Evolutionary conservation across 2,888 invertebrate species (phyloP).

Genomic region (Minunthozetes semirufus): DNA sequence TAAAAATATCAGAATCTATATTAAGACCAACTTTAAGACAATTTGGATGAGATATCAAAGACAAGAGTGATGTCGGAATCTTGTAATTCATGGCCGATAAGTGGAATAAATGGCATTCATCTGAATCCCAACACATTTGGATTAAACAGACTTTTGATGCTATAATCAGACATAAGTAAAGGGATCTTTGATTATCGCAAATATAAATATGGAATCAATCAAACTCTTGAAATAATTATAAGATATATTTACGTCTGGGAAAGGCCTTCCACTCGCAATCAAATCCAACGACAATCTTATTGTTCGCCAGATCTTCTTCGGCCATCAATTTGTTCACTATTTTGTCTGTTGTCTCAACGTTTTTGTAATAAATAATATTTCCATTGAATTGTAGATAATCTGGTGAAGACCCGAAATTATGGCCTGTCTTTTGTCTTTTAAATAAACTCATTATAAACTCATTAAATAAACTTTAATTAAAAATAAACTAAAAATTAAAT

Average conservation of each 20-base stretch:
- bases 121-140: neutral
- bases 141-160: conserved; percentile 3
- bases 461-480: no score
- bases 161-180: neutral
- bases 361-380: no score
- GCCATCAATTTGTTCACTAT: no score
- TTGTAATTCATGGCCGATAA: neutral
- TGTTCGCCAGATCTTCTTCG: neutral
- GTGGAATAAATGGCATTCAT: conserved; percentile 10
- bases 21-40: conserved; percentile 6
- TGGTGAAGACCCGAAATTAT: no score
- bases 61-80: neutral
- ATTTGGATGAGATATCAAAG: neutral
- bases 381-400: no score
- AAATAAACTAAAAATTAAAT: no score
- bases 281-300: neutral
- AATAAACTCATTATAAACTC: no score
- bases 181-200: no score
- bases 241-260: neutral
- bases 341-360: no score
- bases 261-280: neutral
- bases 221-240: no score
- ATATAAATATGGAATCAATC: no score
- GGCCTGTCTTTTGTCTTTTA: no score
- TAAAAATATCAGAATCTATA: neutral